Percentiles rank a stretch among this genome's conserved stretches.
phyloP scores from a whole-genome alignment of 2,113 vertebrate genomes.

The Ceratotherium simum region DNA sequence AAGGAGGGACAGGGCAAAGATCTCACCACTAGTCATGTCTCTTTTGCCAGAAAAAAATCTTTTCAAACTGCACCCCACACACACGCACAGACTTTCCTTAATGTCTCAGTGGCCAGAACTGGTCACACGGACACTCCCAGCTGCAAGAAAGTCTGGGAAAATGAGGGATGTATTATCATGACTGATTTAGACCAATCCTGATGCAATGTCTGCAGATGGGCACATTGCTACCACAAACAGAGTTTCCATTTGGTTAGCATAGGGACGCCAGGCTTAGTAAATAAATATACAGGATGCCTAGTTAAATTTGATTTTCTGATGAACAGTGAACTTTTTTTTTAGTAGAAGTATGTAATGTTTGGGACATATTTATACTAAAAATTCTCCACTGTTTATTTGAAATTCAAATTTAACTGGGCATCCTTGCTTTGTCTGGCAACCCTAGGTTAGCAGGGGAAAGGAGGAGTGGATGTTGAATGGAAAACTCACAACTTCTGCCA shows the following conservation, averaged over 20 bases:
- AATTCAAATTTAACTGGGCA: neutral
- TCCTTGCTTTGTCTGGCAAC: neutral
- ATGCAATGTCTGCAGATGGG: neutral
- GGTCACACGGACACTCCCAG: neutral
- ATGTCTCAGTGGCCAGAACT: neutral
- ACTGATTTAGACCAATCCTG: neutral
- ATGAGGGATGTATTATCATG: neutral
- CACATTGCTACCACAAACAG: neutral
- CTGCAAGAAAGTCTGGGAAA: neutral
- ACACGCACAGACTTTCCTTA: neutral
- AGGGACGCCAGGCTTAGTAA: neutral
- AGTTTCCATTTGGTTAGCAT: neutral
- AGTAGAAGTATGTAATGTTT: neutral
- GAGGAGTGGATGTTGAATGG: neutral
- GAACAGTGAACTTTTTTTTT: neutral
- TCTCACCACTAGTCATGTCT: neutral
- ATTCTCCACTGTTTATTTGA: neutral
- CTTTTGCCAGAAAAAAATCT: neutral
- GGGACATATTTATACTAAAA: neutral
- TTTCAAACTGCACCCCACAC: neutral
- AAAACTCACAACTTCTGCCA: neutral
- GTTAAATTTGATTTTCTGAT: neutral
- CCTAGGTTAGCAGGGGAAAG: neutral
- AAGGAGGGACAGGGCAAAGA: neutral
- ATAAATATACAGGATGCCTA: neutral